Conservation (phyloP, 2,113 vertebrate genomes). For the Cryptotis parvus region DNA sequence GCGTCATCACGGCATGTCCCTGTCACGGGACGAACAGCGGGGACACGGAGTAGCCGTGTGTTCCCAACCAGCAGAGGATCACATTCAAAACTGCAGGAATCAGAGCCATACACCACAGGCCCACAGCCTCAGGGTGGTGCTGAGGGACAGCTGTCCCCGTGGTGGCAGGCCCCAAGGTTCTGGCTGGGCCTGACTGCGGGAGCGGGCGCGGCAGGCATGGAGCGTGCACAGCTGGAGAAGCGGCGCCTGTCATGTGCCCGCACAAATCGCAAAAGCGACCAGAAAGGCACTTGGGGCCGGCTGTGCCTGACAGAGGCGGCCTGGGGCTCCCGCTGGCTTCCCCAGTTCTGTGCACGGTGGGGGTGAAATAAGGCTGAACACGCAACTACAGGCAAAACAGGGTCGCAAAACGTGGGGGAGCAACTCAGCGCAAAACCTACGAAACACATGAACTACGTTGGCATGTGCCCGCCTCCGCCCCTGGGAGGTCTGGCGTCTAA, state of each 20-base stretch:
- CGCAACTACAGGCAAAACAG: slow-evolving; percentile 84
- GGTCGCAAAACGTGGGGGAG: slow-evolving; percentile 59
- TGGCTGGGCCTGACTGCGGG: too few relatives aligned
- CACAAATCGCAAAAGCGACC: slow-evolving; percentile 72
- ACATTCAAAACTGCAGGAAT: slow-evolving; percentile 78
- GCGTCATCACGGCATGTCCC: not conserved
- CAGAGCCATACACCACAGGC: slow-evolving; percentile 76
- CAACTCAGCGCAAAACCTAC: slow-evolving; percentile 41
- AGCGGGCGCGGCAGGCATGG: not conserved
- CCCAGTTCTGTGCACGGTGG: slow-evolving; percentile 72
- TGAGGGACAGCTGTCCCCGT: too few relatives aligned
- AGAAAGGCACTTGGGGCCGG: slow-evolving; percentile 94
- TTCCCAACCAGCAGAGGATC: slow-evolving; percentile 71
- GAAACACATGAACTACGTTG: not conserved
- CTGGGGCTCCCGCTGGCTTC: slow-evolving; percentile 80
- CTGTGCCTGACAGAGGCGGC: slow-evolving; percentile 80
- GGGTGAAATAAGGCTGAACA: slow-evolving; percentile 84
- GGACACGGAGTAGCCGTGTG: not conserved
- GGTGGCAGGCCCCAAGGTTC: too few relatives aligned
- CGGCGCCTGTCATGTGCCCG: slow-evolving; percentile 48
- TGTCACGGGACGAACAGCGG: slow-evolving; percentile 35
- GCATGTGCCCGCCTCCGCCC: not conserved
- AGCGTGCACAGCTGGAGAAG: slow-evolving; percentile 61
- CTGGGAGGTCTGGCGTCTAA: not conserved
- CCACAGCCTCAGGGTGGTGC: not conserved